Base-by-base conservation (phyloP, 2,113 vertebrate species). In the Notarius lentiginosus region DNA sequence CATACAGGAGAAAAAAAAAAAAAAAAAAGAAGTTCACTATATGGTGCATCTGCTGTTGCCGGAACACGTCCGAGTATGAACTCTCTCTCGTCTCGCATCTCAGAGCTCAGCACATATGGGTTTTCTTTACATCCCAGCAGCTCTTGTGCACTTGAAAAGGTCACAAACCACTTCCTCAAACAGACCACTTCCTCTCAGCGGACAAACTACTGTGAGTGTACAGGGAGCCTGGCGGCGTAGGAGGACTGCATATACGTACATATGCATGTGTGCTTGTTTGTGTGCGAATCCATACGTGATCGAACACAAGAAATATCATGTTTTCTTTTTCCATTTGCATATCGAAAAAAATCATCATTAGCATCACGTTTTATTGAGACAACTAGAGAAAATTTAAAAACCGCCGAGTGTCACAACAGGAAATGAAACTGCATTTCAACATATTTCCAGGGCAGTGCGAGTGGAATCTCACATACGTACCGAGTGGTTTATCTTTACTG, bases 131-230 rank as follows among this genome's bases (percentile, higher is more conserved):
- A 22, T 89, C 91, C 91, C 88, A 88, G 91, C 90, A 90, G 85
- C 73, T 84, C 82, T 60, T 86, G 89, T 83, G 18, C 90, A 91
- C 85, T 87, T 88, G 87, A 91, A 91, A 94, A 95, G 93, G 94
- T 95, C 94, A 95, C 93, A 93, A 93, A 91, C 92, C 88, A 93
- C 91, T 94, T 95, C 93, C 93, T 93, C 92, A 95, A 92, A 93
- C 91, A 89, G 85, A 89, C 88, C 84, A 93, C 93, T 95, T 95
- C 95, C 94, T 94, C 90, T 92, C 90, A 90, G 91, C 88, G 88
- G 89, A 92, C 90, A 87, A 79, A 88, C 89, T 87, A 90, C 82
- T 86, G 86, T 80, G 86, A 84, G 68, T 83, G 60, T 84, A 84
- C 22, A 84, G 58, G 58, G 87, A 86, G 87, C 63, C 89, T 88